Percentiles rank a stretch among this genome's conserved stretches.
These are phyloP conservation scores for Pristionchus mayeri DNA, from an alignment of 2,888 invertebrate genomes.

Conservation along the genomic window DNA sequence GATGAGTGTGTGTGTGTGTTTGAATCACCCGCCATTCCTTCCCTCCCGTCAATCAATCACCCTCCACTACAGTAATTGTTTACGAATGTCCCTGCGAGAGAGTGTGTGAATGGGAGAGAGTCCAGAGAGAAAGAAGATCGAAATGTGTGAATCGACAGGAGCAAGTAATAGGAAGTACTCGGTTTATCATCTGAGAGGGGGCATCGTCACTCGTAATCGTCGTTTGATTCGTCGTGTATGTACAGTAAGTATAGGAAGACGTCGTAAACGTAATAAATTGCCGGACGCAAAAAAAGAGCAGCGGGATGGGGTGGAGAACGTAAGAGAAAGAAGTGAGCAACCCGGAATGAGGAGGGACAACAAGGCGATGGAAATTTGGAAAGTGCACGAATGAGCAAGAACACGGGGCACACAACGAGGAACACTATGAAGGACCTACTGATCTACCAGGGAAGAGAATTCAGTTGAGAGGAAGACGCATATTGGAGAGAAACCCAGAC, in stretches of 20 bases:
- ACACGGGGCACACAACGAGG: background rate
- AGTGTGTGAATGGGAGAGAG: background rate
- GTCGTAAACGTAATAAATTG: conserved; percentile 38
- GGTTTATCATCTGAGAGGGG: conserved; percentile 44
- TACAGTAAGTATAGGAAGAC: background rate
- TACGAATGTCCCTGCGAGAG: conserved; percentile 27
- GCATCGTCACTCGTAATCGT: conserved; percentile 30
- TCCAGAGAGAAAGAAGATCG: background rate
- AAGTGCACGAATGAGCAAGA: background rate
- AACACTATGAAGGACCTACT: background rate
- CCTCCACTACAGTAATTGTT: conserved; percentile 57
- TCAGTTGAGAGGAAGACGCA: background rate
- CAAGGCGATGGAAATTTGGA: conserved; percentile 36
- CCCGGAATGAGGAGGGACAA: conserved; percentile 4
- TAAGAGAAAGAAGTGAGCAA: conserved; percentile 2
- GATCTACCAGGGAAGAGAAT: background rate
- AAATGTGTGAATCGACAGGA: background rate
- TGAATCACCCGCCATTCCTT: conserved; percentile 55
- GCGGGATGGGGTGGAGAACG: background rate
- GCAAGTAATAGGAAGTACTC: conserved; percentile 5
- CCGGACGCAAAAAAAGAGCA: background rate
- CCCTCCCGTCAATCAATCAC: conserved; percentile 51
- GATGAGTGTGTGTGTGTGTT: conserved; percentile 51
- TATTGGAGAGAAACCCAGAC: conserved; percentile 20
- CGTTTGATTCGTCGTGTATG: conserved; percentile 37